Evolutionary conservation across 2,888 invertebrate genomes (phyloP), one percentile per base, ranked within the genome.

Genomic region (Ophion costatus): DNA sequence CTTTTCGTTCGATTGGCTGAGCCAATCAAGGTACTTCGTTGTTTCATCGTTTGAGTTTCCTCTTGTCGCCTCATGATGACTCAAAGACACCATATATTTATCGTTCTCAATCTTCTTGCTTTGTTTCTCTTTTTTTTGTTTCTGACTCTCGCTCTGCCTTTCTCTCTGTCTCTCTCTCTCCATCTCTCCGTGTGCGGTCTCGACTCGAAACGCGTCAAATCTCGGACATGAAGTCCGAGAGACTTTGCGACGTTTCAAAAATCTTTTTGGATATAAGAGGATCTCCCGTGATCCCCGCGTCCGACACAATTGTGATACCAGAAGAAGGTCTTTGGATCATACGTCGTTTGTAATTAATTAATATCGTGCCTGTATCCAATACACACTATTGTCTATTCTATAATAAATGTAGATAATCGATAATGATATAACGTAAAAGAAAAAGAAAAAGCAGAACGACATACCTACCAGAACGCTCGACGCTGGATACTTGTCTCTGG

Each of bases 311-410:
- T 92, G 92, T 92, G 92, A 92, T 92, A 92, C 91, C 90, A 88
- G 88, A 87, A 80, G 75, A 80, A 87, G 90, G 89, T 90, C 88
- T 90, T 91, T 92, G 90, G 90, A 91, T 92, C 90, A 90, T 90
- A 89, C 88, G 88, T 92, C 90, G 89, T 92, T 91, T 92, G 92
- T 92, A 92, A 91, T 92, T 91, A 91, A 91, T 92, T 92, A 91
- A 59, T 92, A 93, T 92, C 89, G 93, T 93, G 92, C 92, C 92
- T 92, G 92, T 93, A 93, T 93, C 90, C 92, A 90, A 91, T 91
- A 92, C 90, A 91, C 89, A 90, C 88, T 88, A 57, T 77, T 90
- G 89, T 90, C 90, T 90, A 89, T 88, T 88, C 86, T 88, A 88
- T 88, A 84, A 88, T 83, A 80, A 82, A 86, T 85, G 80, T 87